phyloP scores from a whole-genome alignment of 23 tunicate species.

The Clavelina lepadiformis region DNA sequence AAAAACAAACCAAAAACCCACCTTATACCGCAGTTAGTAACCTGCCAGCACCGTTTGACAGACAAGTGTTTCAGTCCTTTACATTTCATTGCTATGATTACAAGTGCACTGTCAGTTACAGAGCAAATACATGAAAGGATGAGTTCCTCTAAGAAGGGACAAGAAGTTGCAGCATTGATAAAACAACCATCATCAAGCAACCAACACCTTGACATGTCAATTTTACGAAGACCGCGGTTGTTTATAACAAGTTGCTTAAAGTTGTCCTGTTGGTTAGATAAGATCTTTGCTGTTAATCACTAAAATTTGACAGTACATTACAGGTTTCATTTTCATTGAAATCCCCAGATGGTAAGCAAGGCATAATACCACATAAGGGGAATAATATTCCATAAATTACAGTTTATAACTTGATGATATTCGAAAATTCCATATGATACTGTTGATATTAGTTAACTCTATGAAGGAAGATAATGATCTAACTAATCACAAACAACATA shows the following conservation, averaged over 20 bases:
- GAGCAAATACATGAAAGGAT: constrained; percentile 19
- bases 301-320: too few relatives aligned
- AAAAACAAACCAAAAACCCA: neutral
- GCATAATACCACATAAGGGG: too few relatives aligned
- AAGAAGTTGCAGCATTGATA: neutral
- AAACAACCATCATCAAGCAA: constrained; percentile 23
- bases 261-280: too few relatives aligned
- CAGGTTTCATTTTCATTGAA: too few relatives aligned
- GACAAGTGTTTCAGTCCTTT: constrained; percentile 7
- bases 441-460: too few relatives aligned
- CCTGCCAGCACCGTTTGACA: constrained; percentile 34
- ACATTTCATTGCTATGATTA: constrained; percentile 9
- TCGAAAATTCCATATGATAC: too few relatives aligned
- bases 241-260: constrained; percentile 15
- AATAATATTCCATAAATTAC: too few relatives aligned
- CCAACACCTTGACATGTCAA: constrained; percentile 34
- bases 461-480: too few relatives aligned
- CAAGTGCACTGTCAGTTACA: constrained; percentile 18
- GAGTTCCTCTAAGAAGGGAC: constrained; percentile 1
- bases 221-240: constrained; percentile 4
- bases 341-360: too few relatives aligned
- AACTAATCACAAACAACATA: too few relatives aligned
- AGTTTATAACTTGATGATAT: too few relatives aligned
- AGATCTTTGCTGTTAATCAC: too few relatives aligned
- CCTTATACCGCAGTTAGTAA: constrained; percentile 36